Percentiles rank a stretch among this genome's conserved stretches.
phyloP scores from a whole-genome alignment of 53 echinoderm and acorn worm genomes.

The Crossaster papposus region DNA sequence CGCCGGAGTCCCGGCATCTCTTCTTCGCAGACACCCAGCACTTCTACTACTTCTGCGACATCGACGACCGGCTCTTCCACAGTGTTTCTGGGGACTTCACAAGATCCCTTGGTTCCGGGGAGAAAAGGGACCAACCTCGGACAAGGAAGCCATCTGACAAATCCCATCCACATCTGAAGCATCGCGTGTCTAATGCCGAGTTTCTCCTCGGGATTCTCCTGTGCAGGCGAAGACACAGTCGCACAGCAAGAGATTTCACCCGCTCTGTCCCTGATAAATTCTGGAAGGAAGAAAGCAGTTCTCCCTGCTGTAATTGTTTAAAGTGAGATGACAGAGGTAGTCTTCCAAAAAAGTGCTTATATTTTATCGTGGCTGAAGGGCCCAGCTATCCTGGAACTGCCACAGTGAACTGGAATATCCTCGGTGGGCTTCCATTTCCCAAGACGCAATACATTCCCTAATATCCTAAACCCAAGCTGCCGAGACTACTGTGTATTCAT shows the following conservation, averaged over 20 bases:
- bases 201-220: constrained; percentile 41
- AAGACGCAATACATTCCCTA: not conserved
- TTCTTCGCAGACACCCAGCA: constrained; percentile 37
- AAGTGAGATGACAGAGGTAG: not conserved
- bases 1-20: constrained; percentile 17
- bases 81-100: constrained; percentile 29
- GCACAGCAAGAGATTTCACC: constrained; percentile 26
- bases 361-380: too few relatives aligned
- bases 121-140: not conserved
- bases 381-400: too few relatives aligned
- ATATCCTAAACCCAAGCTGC: not conserved
- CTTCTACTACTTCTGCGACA: constrained; percentile 66
- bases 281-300: constrained; percentile 23
- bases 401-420: too few relatives aligned
- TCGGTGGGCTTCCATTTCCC: not conserved
- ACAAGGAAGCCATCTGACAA: not conserved
- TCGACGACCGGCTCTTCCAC: constrained; percentile 57
- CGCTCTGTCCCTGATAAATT: constrained; percentile 21
- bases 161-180: constrained; percentile 29
- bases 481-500: too few relatives aligned
- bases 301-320: constrained; percentile 35
- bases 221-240: constrained; percentile 38
- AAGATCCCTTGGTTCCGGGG: not conserved
- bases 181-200: constrained; percentile 21
- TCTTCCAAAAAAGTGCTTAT: too few relatives aligned